Percentiles rank a stretch among this genome's conserved stretches.
phyloP scores from a whole-genome alignment of 2,797 vertebrate species.

The Schizopygopsis malacanthus region DNA sequence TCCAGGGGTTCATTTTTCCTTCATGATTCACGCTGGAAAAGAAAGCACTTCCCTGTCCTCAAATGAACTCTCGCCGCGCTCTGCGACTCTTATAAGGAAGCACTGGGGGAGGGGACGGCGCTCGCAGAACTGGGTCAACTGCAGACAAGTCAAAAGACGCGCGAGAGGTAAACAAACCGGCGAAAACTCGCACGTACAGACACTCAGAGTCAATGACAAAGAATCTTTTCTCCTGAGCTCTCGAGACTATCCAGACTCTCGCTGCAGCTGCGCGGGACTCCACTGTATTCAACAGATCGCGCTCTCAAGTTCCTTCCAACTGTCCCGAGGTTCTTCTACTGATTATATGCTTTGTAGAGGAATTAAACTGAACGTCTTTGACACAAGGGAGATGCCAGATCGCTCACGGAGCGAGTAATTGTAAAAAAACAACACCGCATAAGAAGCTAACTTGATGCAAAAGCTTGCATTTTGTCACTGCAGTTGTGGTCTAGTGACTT shows the following conservation, averaged over 20 bases:
- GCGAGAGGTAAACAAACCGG: not conserved
- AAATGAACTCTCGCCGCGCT: constrained; percentile 84
- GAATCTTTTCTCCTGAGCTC: not conserved
- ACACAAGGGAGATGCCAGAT: not conserved
- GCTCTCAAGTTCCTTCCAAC: not conserved
- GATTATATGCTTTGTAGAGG: not conserved
- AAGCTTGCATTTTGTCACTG: not conserved
- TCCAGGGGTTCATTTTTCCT: constrained; percentile 87
- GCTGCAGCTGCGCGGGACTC: not conserved
- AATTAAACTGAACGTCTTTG: not conserved
- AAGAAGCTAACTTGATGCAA: not conserved
- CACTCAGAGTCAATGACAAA: not conserved
- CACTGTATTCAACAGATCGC: not conserved
- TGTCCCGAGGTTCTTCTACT: not conserved
- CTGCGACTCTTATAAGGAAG: constrained; percentile 72
- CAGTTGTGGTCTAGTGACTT: not conserved
- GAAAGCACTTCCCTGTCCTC: constrained; percentile 86
- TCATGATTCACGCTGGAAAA: constrained; percentile 89
- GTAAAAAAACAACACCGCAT: not conserved
- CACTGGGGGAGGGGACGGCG: constrained; percentile 65
- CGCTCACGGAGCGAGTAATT: not conserved
- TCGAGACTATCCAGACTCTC: not conserved
- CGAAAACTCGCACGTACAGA: not conserved
- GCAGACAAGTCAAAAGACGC: not conserved
- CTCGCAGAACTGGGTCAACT: constrained; percentile 36